Evolutionary conservation across 2,113 vertebrate species (phyloP).

Genomic region (Solea senegalensis): DNA sequence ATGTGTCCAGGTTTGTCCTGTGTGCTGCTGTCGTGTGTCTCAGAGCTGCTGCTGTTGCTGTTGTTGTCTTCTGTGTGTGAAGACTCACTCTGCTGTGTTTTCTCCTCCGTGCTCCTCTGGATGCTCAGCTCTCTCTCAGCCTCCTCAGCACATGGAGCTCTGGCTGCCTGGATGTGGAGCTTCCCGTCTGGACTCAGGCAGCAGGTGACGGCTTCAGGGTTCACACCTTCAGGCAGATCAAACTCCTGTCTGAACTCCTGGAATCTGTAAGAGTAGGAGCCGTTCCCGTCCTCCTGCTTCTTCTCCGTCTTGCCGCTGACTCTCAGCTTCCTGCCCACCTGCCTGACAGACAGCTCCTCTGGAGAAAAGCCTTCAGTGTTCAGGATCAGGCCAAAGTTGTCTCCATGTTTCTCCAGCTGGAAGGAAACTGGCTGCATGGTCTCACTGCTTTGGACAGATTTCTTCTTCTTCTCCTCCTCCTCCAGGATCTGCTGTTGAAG

Average conservation of each 20-base stretch:
- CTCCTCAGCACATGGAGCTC: conserved; percentile 14
- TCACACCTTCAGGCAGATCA: conserved; percentile 71
- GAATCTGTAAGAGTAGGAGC: conserved; percentile 65
- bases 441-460: conserved; percentile 43
- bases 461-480: conserved; percentile 39
- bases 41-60: background rate
- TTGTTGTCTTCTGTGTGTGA: conserved; percentile 15
- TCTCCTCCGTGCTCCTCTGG: conserved; percentile 33
- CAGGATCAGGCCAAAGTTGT: conserved; percentile 64
- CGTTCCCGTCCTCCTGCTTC: conserved; percentile 70
- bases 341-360: conserved; percentile 74
- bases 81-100: conserved; percentile 36
- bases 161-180: conserved; percentile 44
- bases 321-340: conserved; percentile 73
- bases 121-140: conserved; percentile 49
- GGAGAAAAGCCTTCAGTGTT: conserved; percentile 68
- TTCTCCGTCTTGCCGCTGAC: conserved; percentile 72
- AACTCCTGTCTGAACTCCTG: conserved; percentile 77
- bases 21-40: background rate
- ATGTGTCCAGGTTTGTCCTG: conserved; percentile 14
- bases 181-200: conserved; percentile 54
- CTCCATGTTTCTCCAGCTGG: conserved; percentile 57
- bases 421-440: conserved; percentile 40
- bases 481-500: conserved; percentile 65
- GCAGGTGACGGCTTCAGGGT: conserved; percentile 58